Evolutionary conservation across 2,113 vertebrate species (phyloP).

Genomic region (Malurus cyaneus): DNA sequence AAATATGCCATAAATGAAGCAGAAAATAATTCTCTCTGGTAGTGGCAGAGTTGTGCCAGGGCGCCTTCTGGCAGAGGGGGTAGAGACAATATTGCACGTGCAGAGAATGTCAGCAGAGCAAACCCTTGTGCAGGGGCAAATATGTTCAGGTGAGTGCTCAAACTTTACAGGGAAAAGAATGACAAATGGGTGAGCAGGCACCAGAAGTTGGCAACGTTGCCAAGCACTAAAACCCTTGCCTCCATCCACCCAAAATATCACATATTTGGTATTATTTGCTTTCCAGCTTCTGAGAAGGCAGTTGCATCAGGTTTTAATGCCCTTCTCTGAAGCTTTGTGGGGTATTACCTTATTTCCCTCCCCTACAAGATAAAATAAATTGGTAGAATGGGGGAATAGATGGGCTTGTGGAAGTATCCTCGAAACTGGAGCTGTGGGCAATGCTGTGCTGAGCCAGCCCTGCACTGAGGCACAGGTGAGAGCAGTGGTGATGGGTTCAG

Average conservation of each 20-base stretch:
- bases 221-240: background rate
- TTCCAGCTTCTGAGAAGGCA: background rate
- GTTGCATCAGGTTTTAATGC: background rate
- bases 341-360: background rate
- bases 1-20: constrained; percentile 37
- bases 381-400: background rate
- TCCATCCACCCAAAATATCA: background rate
- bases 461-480: background rate
- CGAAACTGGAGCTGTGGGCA: background rate
- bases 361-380: background rate
- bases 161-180: background rate
- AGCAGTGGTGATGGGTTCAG: background rate
- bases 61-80: background rate
- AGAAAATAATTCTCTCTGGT: constrained; percentile 26
- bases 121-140: background rate
- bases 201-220: background rate
- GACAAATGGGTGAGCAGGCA: background rate
- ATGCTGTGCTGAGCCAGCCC: background rate
- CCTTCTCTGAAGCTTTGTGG: background rate
- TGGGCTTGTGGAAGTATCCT: background rate
- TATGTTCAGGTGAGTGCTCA: background rate
- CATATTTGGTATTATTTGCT: background rate
- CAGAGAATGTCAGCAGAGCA: background rate
- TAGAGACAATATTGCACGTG: background rate
- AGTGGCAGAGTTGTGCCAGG: background rate